Conservation (phyloP, 2,797 vertebrate species). For the Oreonectes daqikongensis region DNA sequence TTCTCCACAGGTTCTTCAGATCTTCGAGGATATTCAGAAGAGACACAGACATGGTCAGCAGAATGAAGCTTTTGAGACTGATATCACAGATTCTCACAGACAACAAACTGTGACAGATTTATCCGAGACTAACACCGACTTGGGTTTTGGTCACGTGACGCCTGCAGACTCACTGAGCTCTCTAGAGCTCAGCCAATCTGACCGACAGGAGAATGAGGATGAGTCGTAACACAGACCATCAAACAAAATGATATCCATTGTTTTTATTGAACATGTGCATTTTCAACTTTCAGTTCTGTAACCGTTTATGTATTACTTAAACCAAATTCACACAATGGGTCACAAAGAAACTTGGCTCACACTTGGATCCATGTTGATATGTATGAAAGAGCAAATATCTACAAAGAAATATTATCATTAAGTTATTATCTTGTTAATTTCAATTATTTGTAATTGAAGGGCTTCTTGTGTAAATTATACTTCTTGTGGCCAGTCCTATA, state of each 20-base stretch:
- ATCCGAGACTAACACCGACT: constrained; percentile 39
- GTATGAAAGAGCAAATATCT: background rate
- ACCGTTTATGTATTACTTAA: background rate
- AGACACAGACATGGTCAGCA: constrained; percentile 66
- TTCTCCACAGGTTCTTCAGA: constrained; percentile 80
- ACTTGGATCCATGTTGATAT: background rate
- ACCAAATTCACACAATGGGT: background rate
- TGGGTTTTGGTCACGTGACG: constrained; percentile 20
- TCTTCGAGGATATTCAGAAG: constrained; percentile 83
- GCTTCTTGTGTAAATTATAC: background rate
- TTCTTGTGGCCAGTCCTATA: background rate
- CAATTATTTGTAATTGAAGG: too few relatives aligned
- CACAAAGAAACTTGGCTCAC: constrained; percentile 10
- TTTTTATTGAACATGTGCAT: background rate
- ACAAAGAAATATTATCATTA: too few relatives aligned
- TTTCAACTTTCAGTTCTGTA: too few relatives aligned
- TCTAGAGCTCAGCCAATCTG: background rate
- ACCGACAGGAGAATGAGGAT: background rate
- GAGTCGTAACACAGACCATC: background rate
- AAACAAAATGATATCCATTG: background rate
- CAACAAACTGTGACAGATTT: constrained; percentile 49
- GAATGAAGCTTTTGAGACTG: constrained; percentile 71
- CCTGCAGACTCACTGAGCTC: constrained; percentile 15
- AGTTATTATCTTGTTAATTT: too few relatives aligned
- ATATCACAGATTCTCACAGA: constrained; percentile 50